phyloP scores from a whole-genome alignment of 1,140 invertebrate species.

The Archegozetes longisetosus region DNA sequence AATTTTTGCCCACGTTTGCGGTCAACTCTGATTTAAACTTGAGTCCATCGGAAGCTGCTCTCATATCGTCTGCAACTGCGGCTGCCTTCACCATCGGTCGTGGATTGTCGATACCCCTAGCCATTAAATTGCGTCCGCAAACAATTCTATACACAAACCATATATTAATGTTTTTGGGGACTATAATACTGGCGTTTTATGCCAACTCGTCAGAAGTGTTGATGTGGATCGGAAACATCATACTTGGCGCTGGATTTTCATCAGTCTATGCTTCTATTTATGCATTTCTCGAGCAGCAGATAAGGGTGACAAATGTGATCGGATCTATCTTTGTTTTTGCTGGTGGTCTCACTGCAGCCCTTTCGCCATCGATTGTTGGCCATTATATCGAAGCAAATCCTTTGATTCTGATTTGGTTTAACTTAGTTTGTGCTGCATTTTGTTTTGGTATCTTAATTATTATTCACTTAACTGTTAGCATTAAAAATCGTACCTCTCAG shows the following conservation, averaged over 20 bases:
- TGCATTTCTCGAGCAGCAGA: slow-evolving; percentile 13
- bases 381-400: slow-evolving; percentile 15
- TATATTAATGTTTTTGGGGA: slow-evolving; percentile 2
- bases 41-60: slow-evolving; percentile 12
- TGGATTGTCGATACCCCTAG: slow-evolving; percentile 11
- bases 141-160: slow-evolving; percentile 11
- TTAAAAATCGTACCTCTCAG: neutral
- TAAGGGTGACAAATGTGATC: slow-evolving; percentile 12
- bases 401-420: slow-evolving; percentile 13
- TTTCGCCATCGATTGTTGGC: slow-evolving; percentile 12
- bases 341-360: slow-evolving; percentile 9
- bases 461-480: slow-evolving; percentile 6
- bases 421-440: slow-evolving; percentile 10
- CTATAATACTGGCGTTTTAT: slow-evolving; percentile 3
- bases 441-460: slow-evolving; percentile 10
- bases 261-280: slow-evolving; percentile 14
- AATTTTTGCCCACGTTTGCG: slow-evolving; percentile 16
- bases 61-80: slow-evolving; percentile 8
- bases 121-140: slow-evolving; percentile 9
- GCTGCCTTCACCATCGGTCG: slow-evolving; percentile 12
- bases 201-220: neutral
- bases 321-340: slow-evolving; percentile 14
- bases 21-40: slow-evolving; percentile 12
- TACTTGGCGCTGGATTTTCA: slow-evolving; percentile 12
- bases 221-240: slow-evolving; percentile 14